Evolutionary conservation across 2,113 vertebrate species (phyloP).

Genomic region (Merops nubicus): DNA sequence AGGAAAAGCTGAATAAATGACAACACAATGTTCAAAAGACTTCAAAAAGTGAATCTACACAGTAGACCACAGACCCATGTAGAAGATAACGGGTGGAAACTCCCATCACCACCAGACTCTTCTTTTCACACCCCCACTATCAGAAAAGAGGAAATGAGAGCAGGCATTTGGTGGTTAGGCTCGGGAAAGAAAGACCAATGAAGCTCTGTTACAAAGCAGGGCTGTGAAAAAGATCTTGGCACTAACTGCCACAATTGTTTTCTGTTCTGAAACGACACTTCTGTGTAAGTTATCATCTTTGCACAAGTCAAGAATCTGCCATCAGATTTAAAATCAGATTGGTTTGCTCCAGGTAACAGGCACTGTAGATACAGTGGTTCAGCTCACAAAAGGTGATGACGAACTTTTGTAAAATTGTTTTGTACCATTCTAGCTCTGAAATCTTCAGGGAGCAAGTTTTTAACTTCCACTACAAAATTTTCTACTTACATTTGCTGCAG

Average conservation of each 20-base stretch:
- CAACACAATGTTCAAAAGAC: not conserved
- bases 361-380: accelerated
- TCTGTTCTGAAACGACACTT: not conserved
- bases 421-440: not conserved
- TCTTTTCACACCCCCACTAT: not conserved
- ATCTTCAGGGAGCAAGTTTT: not conserved
- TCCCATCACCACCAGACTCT: not conserved
- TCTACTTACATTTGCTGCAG: not conserved
- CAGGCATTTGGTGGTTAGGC: not conserved
- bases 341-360: not conserved
- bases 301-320: not conserved
- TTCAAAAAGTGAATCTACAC: not conserved
- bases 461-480: not conserved
- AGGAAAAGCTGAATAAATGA: not conserved
- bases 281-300: not conserved
- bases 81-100: conserved; percentile 11
- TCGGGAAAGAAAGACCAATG: not conserved
- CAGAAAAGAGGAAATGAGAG: conserved; percentile 62
- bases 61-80: not conserved
- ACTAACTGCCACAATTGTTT: not conserved
- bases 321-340: not conserved
- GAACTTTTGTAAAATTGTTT: not conserved
- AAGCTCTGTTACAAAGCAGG: not conserved
- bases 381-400: not conserved
- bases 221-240: not conserved